Evolutionary conservation across 2,113 vertebrate species (phyloP).

Genomic region (Baryphthengus martii): DNA sequence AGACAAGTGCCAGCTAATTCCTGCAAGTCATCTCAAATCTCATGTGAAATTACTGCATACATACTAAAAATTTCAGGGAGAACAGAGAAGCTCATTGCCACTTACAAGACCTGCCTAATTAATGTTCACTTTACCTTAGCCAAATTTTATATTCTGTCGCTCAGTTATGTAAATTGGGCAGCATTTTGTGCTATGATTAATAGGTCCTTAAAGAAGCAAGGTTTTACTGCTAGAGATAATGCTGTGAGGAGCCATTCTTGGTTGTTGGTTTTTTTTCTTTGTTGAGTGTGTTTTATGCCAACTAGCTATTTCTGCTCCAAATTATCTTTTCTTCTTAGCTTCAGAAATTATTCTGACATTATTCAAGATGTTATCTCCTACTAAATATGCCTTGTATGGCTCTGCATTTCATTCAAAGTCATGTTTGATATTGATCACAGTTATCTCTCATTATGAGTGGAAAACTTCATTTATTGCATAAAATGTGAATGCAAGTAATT

Average conservation of each 20-base stretch:
- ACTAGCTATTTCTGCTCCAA: background rate
- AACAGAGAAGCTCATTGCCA: background rate
- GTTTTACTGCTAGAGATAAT: constrained; percentile 2
- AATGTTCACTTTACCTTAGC: background rate
- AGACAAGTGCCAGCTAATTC: background rate
- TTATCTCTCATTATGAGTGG: background rate
- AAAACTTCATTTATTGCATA: constrained; percentile 3
- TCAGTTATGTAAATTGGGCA: constrained; percentile 19
- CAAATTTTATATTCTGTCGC: constrained; percentile 9
- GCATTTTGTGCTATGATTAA: background rate
- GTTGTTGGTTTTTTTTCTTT: background rate
- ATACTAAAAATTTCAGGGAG: background rate
- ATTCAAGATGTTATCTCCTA: background rate
- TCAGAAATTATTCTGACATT: background rate
- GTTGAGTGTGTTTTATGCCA: background rate
- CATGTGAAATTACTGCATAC: background rate
- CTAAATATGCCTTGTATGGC: background rate
- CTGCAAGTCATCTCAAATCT: background rate
- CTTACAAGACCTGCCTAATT: background rate
- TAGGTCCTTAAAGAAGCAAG: background rate
- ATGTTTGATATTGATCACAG: constrained; percentile 40
- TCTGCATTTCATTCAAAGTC: constrained; percentile 28
- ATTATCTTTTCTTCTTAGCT: background rate
- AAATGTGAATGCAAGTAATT: background rate
- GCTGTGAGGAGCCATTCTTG: background rate